These are phyloP conservation scores for Drosophila atripex DNA, from an alignment of 2,888 invertebrate genomes.

Conservation along the genomic window DNA sequence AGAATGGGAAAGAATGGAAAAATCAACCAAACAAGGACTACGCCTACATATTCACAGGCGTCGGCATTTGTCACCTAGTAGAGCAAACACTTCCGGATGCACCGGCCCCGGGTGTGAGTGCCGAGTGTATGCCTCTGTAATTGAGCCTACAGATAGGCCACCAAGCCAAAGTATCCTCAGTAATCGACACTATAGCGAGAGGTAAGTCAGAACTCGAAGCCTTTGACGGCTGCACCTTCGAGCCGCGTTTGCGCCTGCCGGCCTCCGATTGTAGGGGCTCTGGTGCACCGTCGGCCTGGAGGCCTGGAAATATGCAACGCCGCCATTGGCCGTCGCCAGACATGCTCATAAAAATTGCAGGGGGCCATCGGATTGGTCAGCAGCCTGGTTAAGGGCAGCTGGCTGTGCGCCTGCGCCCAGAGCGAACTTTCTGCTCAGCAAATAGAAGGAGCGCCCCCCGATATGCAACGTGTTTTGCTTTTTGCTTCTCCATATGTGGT, in stretches of 20 bases:
- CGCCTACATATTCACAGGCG: conserved; percentile 78
- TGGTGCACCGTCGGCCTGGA: conserved; percentile 50
- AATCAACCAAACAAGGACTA: conserved; percentile 45
- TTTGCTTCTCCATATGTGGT: conserved; percentile 31
- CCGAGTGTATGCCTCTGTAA: conserved; percentile 38
- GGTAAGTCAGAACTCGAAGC: conserved; percentile 60
- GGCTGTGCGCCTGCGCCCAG: conserved; percentile 66
- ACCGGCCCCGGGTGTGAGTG: conserved; percentile 8
- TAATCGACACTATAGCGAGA: conserved; percentile 81
- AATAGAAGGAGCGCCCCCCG: conserved; percentile 66
- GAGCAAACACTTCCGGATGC: conserved; percentile 64
- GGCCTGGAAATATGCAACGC: conserved; percentile 68
- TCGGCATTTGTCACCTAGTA: conserved; percentile 78
- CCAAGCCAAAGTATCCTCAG: conserved; percentile 56
- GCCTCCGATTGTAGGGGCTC: conserved; percentile 59
- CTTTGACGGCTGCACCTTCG: conserved; percentile 14
- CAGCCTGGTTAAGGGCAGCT: conserved; percentile 73
- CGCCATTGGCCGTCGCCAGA: conserved; percentile 57
- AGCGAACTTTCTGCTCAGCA: conserved; percentile 71
- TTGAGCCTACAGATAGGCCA: conserved; percentile 78
- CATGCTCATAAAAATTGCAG: conserved; percentile 71
- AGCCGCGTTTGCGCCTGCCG: conserved; percentile 65
- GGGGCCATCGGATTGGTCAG: conserved; percentile 70
- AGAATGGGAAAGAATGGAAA: conserved; percentile 47
- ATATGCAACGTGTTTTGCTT: conserved; percentile 51